These are phyloP conservation scores for Sarcophaga peregrina DNA, from an alignment of 1,140 invertebrate species.

Conservation along the genomic window DNA sequence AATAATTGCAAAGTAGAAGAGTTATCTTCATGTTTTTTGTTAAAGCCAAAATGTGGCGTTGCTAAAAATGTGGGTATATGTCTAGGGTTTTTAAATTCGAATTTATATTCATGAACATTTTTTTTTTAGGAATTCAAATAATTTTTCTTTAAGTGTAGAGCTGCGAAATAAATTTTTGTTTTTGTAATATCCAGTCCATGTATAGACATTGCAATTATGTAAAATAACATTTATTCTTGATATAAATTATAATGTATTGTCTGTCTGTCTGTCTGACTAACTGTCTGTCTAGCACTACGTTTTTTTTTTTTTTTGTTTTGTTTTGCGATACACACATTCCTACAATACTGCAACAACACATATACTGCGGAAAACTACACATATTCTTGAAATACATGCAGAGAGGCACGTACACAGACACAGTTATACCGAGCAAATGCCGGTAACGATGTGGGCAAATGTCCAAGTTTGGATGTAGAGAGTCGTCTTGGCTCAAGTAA, in stretches of 20 bases:
- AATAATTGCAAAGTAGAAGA: too few species aligned
- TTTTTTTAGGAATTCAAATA: too few species aligned
- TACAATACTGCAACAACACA: background rate
- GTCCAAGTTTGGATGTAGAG: conserved; percentile 25
- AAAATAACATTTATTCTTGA: conserved; percentile 11
- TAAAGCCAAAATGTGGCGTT: too few species aligned
- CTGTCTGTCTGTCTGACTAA: background rate
- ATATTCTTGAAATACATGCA: background rate
- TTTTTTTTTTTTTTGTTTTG: too few species aligned
- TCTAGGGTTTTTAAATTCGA: too few species aligned
- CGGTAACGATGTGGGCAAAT: conserved; percentile 36
- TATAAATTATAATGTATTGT: background rate
- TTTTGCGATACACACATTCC: background rate
- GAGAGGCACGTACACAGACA: background rate
- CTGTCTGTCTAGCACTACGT: background rate
- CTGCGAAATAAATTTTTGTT: too few species aligned
- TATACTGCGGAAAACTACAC: background rate
- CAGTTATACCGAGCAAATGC: background rate
- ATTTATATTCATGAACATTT: too few species aligned
- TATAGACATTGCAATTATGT: conserved; percentile 15
- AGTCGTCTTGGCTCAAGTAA: conserved; percentile 5
- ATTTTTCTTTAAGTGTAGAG: too few species aligned
- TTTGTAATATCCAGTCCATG: background rate
- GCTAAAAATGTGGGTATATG: too few species aligned
- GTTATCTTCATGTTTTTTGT: too few species aligned